phyloP scores from a whole-genome alignment of 2,797 vertebrate species.

The Orientallactaga sibirica region DNA sequence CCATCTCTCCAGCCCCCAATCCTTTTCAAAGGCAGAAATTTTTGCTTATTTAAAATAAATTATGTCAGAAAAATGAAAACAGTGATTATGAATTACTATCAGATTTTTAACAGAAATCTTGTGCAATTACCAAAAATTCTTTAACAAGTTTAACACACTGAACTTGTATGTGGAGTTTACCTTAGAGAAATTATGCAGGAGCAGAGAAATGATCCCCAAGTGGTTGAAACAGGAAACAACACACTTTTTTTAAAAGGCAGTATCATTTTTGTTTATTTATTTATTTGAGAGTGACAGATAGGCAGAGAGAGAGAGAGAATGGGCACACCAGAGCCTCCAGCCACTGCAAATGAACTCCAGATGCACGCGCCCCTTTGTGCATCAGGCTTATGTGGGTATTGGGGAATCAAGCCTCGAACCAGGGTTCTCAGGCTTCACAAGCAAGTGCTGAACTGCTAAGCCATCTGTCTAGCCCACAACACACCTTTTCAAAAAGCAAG shows the following conservation, averaged over 20 bases:
- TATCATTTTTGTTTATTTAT: too few relatives aligned
- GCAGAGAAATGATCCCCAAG: conserved; percentile 2
- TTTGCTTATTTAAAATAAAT: not conserved
- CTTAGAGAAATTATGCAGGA: not conserved
- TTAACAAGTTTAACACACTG: not conserved
- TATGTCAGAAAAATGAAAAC: conserved; percentile 52
- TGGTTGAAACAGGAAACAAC: not conserved
- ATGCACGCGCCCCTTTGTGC: too few relatives aligned
- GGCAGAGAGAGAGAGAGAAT: too few relatives aligned
- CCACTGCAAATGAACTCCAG: too few relatives aligned
- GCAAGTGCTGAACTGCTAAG: too few relatives aligned
- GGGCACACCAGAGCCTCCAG: too few relatives aligned
- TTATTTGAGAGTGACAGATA: too few relatives aligned
- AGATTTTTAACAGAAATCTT: conserved; percentile 21
- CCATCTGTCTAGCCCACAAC: too few relatives aligned
- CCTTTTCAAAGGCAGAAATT: not conserved
- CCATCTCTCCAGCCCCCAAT: too few relatives aligned
- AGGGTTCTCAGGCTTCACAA: too few relatives aligned
- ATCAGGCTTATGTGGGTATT: too few relatives aligned
- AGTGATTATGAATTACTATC: conserved; percentile 27
- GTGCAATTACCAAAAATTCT: not conserved
- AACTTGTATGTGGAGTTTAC: not conserved
- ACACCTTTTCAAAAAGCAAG: not conserved
- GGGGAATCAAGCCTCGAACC: too few relatives aligned
- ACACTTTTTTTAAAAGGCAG: not conserved